Percentiles rank a stretch among this genome's conserved stretches.
phyloP scores from a whole-genome alignment of 35 echinoderm and acorn worm species.

The Antedon bifida region DNA sequence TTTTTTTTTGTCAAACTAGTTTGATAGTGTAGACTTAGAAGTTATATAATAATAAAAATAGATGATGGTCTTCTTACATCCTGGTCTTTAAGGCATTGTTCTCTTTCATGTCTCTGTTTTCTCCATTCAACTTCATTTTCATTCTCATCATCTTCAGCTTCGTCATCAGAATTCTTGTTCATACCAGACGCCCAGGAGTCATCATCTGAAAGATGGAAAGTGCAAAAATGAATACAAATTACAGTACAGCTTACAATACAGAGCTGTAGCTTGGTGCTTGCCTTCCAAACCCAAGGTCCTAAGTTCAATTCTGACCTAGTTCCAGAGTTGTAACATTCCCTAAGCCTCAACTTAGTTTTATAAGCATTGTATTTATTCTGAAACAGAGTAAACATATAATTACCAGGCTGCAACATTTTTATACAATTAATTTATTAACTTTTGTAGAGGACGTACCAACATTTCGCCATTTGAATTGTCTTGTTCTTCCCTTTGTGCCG shows the following conservation, averaged over 20 bases:
- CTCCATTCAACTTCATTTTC: slow-evolving; percentile 86
- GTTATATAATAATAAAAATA: too few species aligned
- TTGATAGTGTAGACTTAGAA: too few species aligned
- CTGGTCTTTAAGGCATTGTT: slow-evolving; percentile 78
- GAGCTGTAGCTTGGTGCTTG: too few species aligned
- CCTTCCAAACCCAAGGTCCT: too few species aligned
- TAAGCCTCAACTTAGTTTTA: too few species aligned
- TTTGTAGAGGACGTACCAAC: slow-evolving; percentile 11
- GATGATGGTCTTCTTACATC: neutral
- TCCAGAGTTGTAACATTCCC: too few species aligned
- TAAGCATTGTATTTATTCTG: too few species aligned
- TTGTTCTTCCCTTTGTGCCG: slow-evolving; percentile 50
- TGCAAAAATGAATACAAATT: too few species aligned
- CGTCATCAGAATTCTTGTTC: slow-evolving; percentile 38
- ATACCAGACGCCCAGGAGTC: slow-evolving; percentile 31
- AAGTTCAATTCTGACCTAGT: too few species aligned
- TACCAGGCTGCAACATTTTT: neutral
- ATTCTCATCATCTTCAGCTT: slow-evolving; percentile 48
- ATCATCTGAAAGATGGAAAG: slow-evolving; percentile 5
- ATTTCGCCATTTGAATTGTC: slow-evolving; percentile 76
- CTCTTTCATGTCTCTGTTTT: slow-evolving; percentile 59
- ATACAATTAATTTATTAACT: neutral
- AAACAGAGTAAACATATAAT: too few species aligned
- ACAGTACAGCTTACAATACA: too few species aligned
- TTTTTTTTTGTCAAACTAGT: too few species aligned